Evolutionary conservation across 2,113 vertebrate genomes (phyloP), one percentile per base, ranked within the genome.

Genomic region (Chelonoidis abingdonii): DNA sequence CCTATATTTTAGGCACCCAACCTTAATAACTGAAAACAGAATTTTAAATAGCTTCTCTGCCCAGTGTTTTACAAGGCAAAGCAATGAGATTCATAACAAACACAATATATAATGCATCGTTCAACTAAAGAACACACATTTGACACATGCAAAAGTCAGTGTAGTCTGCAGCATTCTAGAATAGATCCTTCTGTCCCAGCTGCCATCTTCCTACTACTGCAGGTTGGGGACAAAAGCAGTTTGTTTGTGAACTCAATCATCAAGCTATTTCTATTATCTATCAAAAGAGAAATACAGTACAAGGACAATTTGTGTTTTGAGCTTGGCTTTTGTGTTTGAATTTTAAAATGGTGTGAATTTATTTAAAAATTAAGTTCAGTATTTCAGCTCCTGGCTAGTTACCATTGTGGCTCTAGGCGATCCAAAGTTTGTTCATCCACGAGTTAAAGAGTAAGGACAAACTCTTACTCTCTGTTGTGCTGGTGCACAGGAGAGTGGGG

Each of bases 301-400:
- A 17, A 49, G 44, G 35, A 90, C 49, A 21, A 57, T 27, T 8
- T 17, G 12, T 27, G 22, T 78, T 78, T 78, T 47, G 6, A 47
- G 41, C n/a, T 54, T 81, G 44, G 10, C 80, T 89, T 78, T 78
- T 47, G 12, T 78, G 25, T 31, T 47, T 83, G 38, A 6, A 82
- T 89, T 92, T 94, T 78, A 21, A 83, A 92, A 6, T 11, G 56
- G 7, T 6, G 44, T 2, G 10, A 93, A 24, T 78, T 72, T 72
- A 72, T 72, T 72, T 44, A 53, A 88, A 82, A 80, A n/a, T 38
- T 90, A 93, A 89, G 90, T 82, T 27, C 41, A 56, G 52, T 52
- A 21, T 89, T 95, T 94, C 47, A 84, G 54, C 52, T 88, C 17
- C 72, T 92, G 72, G 52, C 4, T 89, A 93, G 41, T 59, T 93